Evolutionary conservation across 2,113 vertebrate genomes (phyloP).

Genomic region (Gallinago jamesoni): DNA sequence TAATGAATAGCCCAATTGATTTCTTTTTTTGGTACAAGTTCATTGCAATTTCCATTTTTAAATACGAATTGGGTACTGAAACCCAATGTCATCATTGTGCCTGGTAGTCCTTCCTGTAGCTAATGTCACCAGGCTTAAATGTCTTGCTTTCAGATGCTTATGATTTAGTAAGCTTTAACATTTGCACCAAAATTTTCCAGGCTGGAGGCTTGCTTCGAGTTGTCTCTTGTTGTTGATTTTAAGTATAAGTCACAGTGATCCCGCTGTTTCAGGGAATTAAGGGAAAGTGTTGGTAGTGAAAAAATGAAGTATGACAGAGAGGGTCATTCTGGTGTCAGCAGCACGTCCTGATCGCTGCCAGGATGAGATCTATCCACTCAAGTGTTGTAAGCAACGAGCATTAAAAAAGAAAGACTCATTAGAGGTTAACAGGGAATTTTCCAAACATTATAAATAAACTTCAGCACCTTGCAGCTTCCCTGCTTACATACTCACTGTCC

Average conservation of each 20-base stretch:
- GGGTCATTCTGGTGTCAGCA: not conserved
- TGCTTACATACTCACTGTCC: not conserved
- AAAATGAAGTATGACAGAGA: not conserved
- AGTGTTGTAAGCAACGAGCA: not conserved
- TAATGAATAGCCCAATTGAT: not conserved
- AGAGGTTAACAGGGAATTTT: not conserved
- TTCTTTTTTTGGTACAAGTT: not conserved
- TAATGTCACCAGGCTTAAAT: not conserved
- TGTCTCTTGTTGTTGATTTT: not conserved
- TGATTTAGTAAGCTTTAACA: not conserved
- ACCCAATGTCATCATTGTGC: not conserved
- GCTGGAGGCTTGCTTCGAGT: not conserved
- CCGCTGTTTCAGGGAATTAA: constrained; percentile 28
- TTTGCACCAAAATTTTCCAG: not conserved
- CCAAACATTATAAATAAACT: not conserved
- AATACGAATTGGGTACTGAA: not conserved
- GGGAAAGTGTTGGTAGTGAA: not conserved
- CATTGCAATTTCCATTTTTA: not conserved
- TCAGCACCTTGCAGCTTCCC: not conserved
- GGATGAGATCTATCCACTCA: not conserved
- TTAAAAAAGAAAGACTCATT: not conserved
- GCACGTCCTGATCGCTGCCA: not conserved
- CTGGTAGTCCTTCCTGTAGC: not conserved
- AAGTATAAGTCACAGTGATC: not conserved
- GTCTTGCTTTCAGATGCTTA: not conserved